phyloP scores from a whole-genome alignment of 2,113 vertebrate genomes.

The Aepyceros melampus region DNA sequence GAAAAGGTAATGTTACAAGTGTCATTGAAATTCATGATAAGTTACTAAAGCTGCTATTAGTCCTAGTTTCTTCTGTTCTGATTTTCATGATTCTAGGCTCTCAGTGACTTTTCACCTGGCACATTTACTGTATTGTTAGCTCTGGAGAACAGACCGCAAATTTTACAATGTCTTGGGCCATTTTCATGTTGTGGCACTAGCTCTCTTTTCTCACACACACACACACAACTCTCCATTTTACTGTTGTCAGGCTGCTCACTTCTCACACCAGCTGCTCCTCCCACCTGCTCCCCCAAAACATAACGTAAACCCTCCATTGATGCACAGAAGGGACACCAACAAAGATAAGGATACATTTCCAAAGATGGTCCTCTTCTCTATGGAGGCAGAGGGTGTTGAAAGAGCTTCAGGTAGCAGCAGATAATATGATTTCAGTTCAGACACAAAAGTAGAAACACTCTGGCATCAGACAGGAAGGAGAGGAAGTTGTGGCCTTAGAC shows the following conservation, averaged over 20 bases:
- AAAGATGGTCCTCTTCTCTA: conserved; percentile 61
- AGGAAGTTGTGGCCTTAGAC: background rate
- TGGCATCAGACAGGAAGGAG: background rate
- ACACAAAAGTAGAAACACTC: conserved; percentile 26
- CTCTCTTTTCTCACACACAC: background rate
- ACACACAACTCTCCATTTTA: conserved; percentile 56
- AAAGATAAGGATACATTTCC: conserved; percentile 69
- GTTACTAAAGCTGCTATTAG: conserved; percentile 45
- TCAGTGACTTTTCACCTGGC: conserved; percentile 74
- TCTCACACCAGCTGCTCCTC: conserved; percentile 82
- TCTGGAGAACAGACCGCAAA: conserved; percentile 75
- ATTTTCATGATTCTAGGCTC: conserved; percentile 64
- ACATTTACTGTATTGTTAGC: conserved; percentile 49
- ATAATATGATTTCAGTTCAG: conserved; percentile 55
- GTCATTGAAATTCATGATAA: conserved; percentile 62
- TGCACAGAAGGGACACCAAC: conserved; percentile 69
- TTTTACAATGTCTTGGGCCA: conserved; percentile 77
- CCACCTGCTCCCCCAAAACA: conserved; percentile 78
- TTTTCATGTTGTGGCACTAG: conserved; percentile 69
- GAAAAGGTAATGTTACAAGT: background rate
- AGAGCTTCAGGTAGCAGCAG: conserved; percentile 62
- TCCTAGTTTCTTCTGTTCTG: conserved; percentile 61
- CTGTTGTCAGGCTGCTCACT: conserved; percentile 81
- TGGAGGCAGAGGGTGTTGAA: conserved; percentile 59
- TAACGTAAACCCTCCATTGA: conserved; percentile 78